Conservation (phyloP, 2,113 vertebrate genomes). For the Eclectus roratus region DNA sequence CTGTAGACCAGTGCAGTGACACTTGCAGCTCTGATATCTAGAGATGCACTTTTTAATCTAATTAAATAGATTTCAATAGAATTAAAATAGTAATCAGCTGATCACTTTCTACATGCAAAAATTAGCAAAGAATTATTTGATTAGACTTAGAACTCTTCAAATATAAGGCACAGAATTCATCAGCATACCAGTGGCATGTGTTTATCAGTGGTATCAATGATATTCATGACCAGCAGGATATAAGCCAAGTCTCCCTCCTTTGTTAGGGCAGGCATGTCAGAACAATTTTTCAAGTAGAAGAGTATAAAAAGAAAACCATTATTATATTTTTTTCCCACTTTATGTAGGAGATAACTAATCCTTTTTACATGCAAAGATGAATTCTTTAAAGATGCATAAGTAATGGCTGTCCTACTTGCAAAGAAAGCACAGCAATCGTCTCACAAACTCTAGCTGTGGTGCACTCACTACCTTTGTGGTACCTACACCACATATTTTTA, state of each 20-base stretch:
- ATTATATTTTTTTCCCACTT: background rate
- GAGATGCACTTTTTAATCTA: background rate
- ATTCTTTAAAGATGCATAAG: background rate
- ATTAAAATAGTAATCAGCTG: background rate
- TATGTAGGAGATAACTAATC: background rate
- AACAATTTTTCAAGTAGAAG: background rate
- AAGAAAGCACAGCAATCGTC: background rate
- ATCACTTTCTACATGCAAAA: background rate
- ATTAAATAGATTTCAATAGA: background rate
- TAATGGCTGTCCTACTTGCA: slow-evolving; percentile 9
- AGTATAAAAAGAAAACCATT: background rate
- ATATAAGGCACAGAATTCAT: background rate
- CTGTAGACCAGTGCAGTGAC: background rate
- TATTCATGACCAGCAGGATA: background rate
- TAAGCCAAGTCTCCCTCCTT: background rate
- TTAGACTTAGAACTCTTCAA: background rate
- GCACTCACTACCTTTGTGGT: background rate
- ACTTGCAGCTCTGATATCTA: background rate
- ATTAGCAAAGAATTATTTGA: background rate
- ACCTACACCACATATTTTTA: background rate
- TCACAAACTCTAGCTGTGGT: background rate
- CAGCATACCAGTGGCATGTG: background rate
- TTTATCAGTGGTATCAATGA: background rate
- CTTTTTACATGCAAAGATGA: background rate
- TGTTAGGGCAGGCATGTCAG: background rate